Conservation (phyloP, 2,888 invertebrate species). For the Dione juno region DNA sequence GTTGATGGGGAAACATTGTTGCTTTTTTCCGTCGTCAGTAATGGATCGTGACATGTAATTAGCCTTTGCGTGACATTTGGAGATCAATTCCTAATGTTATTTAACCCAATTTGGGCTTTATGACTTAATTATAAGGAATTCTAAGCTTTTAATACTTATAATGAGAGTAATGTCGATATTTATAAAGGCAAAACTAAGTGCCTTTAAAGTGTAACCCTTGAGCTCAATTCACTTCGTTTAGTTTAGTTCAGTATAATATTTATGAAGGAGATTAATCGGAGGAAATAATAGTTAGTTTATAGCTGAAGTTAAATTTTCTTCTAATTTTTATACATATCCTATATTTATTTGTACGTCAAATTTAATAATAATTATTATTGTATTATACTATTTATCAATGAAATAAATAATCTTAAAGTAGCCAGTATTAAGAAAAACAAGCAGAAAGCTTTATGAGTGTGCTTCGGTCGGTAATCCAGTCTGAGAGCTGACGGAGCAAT, state of each 20-base stretch:
- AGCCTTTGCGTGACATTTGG: constrained; percentile 8
- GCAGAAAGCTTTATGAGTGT: constrained; percentile 31
- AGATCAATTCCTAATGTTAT: background rate
- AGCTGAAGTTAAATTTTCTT: too few relatives aligned
- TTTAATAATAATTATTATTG: background rate
- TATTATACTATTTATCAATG: background rate
- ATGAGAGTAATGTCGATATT: too few relatives aligned
- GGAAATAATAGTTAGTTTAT: too few relatives aligned
- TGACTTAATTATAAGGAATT: background rate
- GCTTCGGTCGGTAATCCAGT: constrained; percentile 38
- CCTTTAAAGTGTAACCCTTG: too few relatives aligned
- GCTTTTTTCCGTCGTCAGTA: background rate
- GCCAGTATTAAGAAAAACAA: constrained; percentile 27
- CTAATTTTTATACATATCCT: too few relatives aligned
- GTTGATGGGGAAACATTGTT: constrained; percentile 29
- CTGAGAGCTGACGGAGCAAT: constrained; percentile 42
- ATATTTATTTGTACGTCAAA: background rate
- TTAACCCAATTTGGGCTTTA: background rate
- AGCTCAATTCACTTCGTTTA: too few relatives aligned
- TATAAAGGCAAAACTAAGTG: too few relatives aligned
- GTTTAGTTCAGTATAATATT: too few relatives aligned
- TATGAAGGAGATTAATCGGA: too few relatives aligned
- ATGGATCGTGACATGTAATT: constrained; percentile 19
- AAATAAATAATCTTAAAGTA: constrained; percentile 19
- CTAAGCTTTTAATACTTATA: background rate